Percentiles rank a stretch among this genome's conserved stretches.
These are phyloP conservation scores for Chymomyza caudatula DNA, from an alignment of 2,888 invertebrate species.

Conservation along the genomic window DNA sequence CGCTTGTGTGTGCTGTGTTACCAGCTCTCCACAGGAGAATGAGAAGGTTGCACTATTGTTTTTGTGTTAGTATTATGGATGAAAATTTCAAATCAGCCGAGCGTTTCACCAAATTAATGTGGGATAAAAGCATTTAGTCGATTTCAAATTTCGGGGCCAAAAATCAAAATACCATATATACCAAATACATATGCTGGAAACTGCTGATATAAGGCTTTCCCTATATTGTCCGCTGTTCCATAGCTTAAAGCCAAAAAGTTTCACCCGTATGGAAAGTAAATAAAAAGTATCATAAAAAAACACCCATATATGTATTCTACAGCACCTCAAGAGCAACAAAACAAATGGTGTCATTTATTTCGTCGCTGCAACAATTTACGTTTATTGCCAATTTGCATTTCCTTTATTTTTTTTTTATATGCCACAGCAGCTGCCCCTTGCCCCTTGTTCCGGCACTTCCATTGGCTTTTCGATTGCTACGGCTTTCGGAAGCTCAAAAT, in stretches of 20 bases:
- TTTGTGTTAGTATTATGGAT: too few species aligned
- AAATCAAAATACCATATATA: too few species aligned
- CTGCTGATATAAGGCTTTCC: neutral
- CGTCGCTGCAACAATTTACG: constrained; percentile 19
- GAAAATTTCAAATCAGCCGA: too few species aligned
- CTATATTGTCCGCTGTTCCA: neutral
- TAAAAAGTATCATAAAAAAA: neutral
- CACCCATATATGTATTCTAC: neutral
- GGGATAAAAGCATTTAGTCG: too few species aligned
- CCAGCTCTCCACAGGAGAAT: too few species aligned
- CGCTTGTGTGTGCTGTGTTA: too few species aligned
- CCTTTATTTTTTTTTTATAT: constrained; percentile 3
- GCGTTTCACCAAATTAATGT: too few species aligned
- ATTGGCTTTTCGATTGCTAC: neutral
- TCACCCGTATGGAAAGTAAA: neutral
- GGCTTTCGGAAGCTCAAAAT: neutral
- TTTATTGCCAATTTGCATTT: constrained; percentile 21
- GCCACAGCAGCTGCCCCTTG: neutral
- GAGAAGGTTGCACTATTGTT: too few species aligned
- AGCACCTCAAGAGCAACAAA: neutral
- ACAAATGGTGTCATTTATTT: constrained; percentile 21
- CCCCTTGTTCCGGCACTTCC: neutral
- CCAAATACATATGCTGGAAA: too few species aligned
- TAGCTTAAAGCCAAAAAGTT: neutral
- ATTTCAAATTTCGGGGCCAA: too few species aligned